Evolutionary conservation across 2,888 invertebrate species (phyloP), one percentile per base, ranked within the genome.

Genomic region (Tiphia femorata): DNA sequence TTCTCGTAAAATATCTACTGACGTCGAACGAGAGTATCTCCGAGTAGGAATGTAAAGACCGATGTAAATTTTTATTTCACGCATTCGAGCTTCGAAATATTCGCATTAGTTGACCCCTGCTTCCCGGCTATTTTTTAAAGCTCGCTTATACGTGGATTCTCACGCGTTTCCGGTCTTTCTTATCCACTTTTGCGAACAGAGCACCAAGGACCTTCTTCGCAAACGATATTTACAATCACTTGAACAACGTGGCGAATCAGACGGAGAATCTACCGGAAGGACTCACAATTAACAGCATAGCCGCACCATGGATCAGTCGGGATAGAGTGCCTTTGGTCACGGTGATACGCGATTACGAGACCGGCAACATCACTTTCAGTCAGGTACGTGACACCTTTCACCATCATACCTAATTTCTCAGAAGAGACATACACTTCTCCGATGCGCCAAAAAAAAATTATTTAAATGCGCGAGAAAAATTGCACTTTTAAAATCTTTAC

Each of bases 271-370:
- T 93, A 1, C 86, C 88, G 35, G 67, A 79, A 0, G 81, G 85
- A 7, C 84, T 90, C 40, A 89, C 89, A 50, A 85, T 91, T n/a
- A 87, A 87, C 63, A 88, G 89, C 35, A 91, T 96, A 27, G 93
- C 93, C 1, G 88, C 88, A 29, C 91, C 92, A 10, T 96, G 95
- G 96, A 92, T 94, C 14, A 88, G 90, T 10, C 91, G 93, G 78
- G 92, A 93, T 72, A 87, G 94, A 25, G 85, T 94, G 33, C 95
- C 95, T 0, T 87, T 94, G 1, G 85, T 95, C 25, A 90, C 88
- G 35, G 90, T 92, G 6, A 85, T 85, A 10, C 88, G 94, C 63
- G 87, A 92, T 78, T 92, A 92, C 77, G 82, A 86, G 0, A 86
- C 85, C 33, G 88, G 88, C 44, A 86, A 88, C 0, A 89, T 90